Conservation (phyloP, 2,797 vertebrate genomes). For the Tragelaphus oryx region DNA sequence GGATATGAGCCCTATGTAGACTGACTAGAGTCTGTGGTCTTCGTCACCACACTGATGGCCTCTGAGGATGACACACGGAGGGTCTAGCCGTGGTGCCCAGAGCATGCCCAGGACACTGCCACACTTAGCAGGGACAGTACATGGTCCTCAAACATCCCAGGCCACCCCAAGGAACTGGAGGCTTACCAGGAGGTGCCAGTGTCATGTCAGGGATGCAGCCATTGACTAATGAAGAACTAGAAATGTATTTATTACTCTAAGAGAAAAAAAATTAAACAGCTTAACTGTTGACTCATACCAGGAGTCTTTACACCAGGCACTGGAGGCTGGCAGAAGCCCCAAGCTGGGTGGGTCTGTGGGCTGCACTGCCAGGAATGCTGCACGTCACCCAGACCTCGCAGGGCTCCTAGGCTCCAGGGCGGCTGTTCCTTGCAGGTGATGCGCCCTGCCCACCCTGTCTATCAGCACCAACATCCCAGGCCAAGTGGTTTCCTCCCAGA, state of each 20-base stretch:
- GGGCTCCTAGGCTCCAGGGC: background rate
- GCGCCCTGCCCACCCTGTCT: background rate
- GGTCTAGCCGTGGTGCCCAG: background rate
- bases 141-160: background rate
- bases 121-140: background rate
- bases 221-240: background rate
- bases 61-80: background rate
- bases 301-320: background rate
- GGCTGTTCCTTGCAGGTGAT: background rate
- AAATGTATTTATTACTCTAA: background rate
- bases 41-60: background rate
- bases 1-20: background rate
- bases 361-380: background rate
- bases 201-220: background rate
- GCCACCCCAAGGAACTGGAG: background rate
- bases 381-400: accelerated
- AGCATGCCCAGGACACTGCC: background rate
- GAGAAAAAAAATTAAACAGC: background rate
- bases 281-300: background rate
- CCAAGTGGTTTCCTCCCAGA: background rate
- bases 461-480: background rate
- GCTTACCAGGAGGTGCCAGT: background rate
- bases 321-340: background rate
- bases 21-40: background rate
- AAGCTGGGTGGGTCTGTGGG: background rate